Base-by-base conservation (phyloP, 2,797 vertebrate species). In the Capromys pilorides region DNA sequence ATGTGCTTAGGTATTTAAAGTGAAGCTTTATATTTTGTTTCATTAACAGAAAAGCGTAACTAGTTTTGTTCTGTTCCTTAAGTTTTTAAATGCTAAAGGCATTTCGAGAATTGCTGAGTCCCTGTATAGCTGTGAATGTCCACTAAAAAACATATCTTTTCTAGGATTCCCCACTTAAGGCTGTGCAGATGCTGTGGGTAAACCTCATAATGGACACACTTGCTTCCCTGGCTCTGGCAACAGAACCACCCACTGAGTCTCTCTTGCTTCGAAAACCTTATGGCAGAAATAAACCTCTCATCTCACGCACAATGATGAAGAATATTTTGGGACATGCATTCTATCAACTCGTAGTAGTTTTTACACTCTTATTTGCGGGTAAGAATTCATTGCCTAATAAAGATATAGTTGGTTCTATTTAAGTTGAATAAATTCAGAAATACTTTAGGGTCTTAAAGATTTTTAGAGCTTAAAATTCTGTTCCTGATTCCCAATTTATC, bases 301-400 rank as follows among this genome's bases (percentile, higher is more conserved):
- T 99, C 97, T 99, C 99, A 75, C 99, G 99, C 97, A 99, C 99
- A 10, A 99, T 99, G 99, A 99, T 99, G 99, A 99, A 99, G 98
- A 99, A 99, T 97, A 99, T 99, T 96, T 98, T 99, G 97, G 99
- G 99, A 89, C 99, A 99, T 82, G 99, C 98, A 0, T 99, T 99
- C 96, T 99, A 99, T 98, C 99, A 99, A 96, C 99, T 99, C 3
- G 97, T 99, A 49, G 99, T 99, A 96, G 99, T 99, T 98, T 99
- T 99, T 96, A 99, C 99, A 0, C 98, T 99, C 95, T 98, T 99
- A 67, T 99, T 99, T 98, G 99, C 98, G 86, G 99, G 99, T 99
- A 98, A 99, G 99, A 96, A 95, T 75, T 86, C 66, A 95, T 9
- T 71, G 64, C 81, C 93, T 77, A 62, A 31, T 66, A 61, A 66